Evolutionary conservation across 2,797 vertebrate genomes (phyloP).

Genomic region (Tarsius wallacei): DNA sequence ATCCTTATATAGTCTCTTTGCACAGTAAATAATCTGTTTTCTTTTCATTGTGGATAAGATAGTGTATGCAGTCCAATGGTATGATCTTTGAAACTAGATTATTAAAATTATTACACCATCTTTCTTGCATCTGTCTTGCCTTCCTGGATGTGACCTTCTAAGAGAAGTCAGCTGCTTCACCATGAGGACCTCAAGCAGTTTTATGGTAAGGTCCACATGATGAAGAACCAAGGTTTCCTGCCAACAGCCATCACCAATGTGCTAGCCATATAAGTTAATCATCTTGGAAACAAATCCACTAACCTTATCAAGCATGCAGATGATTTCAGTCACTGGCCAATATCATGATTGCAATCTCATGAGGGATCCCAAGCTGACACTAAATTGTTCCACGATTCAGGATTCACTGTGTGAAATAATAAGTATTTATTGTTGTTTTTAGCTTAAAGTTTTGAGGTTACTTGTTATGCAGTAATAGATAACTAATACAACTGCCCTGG

Average conservation of each 20-base stretch:
- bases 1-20: background rate
- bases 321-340: no score
- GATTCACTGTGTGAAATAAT: background rate
- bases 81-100: background rate
- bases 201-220: accelerated
- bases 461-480: background rate
- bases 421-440: background rate
- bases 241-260: background rate
- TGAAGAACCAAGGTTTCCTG: background rate
- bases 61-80: background rate
- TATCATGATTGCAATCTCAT: background rate
- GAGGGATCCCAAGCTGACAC: background rate
- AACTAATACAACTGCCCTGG: background rate
- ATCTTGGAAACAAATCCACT: background rate
- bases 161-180: background rate
- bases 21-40: background rate
- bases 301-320: background rate
- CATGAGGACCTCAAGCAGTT: background rate
- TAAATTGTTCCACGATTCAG: background rate
- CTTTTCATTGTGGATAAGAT: background rate
- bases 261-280: background rate
- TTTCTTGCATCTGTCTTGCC: background rate
- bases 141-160: background rate
- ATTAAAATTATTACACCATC: background rate
- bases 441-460: background rate